phyloP scores from a whole-genome alignment of 2,113 vertebrate species.

The Melanostigma gelatinosum region DNA sequence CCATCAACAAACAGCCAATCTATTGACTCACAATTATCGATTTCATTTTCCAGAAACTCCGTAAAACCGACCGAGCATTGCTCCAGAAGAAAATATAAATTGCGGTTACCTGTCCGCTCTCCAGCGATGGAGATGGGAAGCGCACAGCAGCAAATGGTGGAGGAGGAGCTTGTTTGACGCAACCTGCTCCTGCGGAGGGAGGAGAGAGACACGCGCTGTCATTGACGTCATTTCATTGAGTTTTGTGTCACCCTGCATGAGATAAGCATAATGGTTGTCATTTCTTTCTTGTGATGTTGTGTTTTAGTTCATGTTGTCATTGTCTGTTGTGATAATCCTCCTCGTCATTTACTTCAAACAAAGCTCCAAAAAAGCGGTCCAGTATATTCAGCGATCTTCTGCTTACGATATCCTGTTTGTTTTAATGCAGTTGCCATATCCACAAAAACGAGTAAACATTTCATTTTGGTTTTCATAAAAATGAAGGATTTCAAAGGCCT shows the following conservation, averaged over 20 bases:
- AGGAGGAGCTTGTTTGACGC: slow-evolving; percentile 63
- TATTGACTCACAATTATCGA: too few relatives aligned
- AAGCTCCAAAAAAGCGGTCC: background rate
- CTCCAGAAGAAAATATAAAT: background rate
- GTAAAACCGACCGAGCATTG: rapidly evolving
- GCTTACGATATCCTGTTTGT: background rate
- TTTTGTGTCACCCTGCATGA: background rate
- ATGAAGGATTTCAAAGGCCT: too few relatives aligned
- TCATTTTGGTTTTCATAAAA: background rate
- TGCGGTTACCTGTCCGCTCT: slow-evolving; percentile 67
- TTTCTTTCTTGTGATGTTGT: too few relatives aligned
- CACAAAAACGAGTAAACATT: background rate
- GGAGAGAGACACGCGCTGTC: slow-evolving; percentile 22
- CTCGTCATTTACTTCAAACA: background rate
- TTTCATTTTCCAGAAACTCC: background rate
- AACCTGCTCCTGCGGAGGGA: slow-evolving; percentile 30
- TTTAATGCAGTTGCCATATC: background rate
- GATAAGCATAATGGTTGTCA: background rate
- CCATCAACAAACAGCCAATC: background rate
- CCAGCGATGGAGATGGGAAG: slow-evolving; percentile 51
- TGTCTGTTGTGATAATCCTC: too few relatives aligned
- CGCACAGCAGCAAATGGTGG: slow-evolving; percentile 23
- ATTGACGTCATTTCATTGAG: background rate
- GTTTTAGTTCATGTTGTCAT: background rate
- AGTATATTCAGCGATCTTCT: background rate